phyloP scores from a whole-genome alignment of 2,113 vertebrate genomes.

The Marcusenius ussheri region DNA sequence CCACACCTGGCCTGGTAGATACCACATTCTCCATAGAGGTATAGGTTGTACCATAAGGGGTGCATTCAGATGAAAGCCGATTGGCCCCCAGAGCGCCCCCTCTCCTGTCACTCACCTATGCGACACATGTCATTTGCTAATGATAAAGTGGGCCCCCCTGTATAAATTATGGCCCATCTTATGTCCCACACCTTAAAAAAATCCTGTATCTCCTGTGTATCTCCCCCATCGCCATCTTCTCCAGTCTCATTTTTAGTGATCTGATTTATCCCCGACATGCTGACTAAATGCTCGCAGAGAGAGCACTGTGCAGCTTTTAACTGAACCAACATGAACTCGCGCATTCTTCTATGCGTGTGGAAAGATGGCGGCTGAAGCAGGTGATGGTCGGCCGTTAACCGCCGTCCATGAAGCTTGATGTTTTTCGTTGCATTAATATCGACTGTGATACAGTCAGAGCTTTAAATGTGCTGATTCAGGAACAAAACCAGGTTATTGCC shows the following conservation, averaged over 20 bases:
- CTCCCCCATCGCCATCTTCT: neutral
- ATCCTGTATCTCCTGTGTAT: neutral
- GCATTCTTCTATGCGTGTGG: neutral
- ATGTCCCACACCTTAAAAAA: neutral
- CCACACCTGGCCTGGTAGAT: neutral
- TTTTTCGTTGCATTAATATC: neutral
- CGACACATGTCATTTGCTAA: neutral
- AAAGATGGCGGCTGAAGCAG: neutral
- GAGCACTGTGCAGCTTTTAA: neutral
- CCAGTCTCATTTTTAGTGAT: neutral
- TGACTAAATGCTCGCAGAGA: neutral
- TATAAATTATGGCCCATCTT: neutral
- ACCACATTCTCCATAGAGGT: neutral
- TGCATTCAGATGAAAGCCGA: too few species aligned
- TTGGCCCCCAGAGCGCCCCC: neutral
- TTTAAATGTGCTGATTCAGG: neutral
- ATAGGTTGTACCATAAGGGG: neutral
- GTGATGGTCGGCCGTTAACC: neutral
- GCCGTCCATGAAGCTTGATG: neutral
- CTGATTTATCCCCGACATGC: neutral
- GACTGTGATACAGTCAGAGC: neutral
- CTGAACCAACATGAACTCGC: neutral
- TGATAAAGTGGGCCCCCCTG: too few species aligned
- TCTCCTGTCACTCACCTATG: neutral
- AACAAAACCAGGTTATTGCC: neutral